phyloP scores from a whole-genome alignment of 2,888 invertebrate genomes.

The Drosophila emarginata region DNA sequence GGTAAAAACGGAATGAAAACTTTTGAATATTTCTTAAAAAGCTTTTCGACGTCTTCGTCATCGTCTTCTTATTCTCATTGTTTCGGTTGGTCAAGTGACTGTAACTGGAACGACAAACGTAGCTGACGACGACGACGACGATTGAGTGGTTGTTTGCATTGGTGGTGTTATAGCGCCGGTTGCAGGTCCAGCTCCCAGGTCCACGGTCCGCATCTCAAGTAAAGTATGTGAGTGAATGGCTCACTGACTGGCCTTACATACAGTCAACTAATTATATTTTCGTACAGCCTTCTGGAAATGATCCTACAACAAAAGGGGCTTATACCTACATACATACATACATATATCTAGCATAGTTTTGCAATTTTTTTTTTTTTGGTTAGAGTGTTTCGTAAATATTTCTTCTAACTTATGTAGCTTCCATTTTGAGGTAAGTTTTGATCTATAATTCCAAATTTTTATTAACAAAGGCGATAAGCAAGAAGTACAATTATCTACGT shows the following conservation, averaged over 20 bases:
- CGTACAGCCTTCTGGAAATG: conserved; percentile 48
- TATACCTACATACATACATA: no score
- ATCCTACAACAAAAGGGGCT: no score
- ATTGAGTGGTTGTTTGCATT: conserved; percentile 56
- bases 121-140: conserved; percentile 25
- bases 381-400: no score
- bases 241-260: conserved; percentile 58
- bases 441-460: no score
- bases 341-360: no score
- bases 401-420: no score
- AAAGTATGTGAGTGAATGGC: conserved; percentile 36
- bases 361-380: no score
- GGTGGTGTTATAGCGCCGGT: conserved; percentile 75
- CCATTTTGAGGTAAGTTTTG: no score
- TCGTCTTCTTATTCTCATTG: conserved; percentile 76
- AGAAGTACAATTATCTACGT: no score
- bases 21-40: conserved; percentile 16
- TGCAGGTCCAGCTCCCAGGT: conserved; percentile 42
- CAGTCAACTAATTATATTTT: conserved; percentile 44
- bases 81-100: conserved; percentile 83
- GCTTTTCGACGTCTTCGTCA: conserved; percentile 33
- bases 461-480: no score
- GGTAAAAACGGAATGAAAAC: conserved; percentile 53
- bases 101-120: conserved; percentile 79
- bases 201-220: conserved; percentile 55